Conservation (phyloP, 2,113 vertebrate genomes). For the Myodes glareolus region DNA sequence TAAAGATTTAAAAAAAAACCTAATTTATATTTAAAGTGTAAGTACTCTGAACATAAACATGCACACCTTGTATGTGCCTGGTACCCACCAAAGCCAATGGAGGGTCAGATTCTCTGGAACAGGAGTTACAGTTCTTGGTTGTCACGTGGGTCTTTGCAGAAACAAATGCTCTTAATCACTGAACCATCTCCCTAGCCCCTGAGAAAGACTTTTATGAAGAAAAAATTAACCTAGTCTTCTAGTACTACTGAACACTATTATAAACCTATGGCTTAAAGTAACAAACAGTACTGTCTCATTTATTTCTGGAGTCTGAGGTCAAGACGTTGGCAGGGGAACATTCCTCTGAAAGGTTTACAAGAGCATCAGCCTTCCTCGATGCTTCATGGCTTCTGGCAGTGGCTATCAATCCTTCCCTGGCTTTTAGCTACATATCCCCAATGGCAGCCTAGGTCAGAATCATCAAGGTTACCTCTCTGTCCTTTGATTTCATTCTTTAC, state of each 20-base stretch:
- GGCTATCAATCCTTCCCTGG: not conserved
- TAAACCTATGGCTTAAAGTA: not conserved
- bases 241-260: not conserved
- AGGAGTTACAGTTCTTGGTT: no score
- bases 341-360: not conserved
- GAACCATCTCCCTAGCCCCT: not conserved
- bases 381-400: not conserved
- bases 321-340: not conserved
- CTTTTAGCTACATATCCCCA: not conserved
- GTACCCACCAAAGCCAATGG: not conserved
- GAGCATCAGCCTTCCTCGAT: not conserved
- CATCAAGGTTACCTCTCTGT: not conserved
- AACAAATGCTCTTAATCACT: not conserved
- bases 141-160: no score
- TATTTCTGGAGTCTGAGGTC: not conserved
- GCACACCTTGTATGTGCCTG: not conserved
- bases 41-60: not conserved
- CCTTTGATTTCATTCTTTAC: not conserved
- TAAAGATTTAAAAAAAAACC: not conserved
- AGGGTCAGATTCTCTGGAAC: not conserved
- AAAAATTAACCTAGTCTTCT: not conserved
- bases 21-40: not conserved
- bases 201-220: not conserved
- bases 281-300: not conserved
- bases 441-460: not conserved